phyloP scores from a whole-genome alignment of 2,888 invertebrate species.

The Conistra vaccinii region DNA sequence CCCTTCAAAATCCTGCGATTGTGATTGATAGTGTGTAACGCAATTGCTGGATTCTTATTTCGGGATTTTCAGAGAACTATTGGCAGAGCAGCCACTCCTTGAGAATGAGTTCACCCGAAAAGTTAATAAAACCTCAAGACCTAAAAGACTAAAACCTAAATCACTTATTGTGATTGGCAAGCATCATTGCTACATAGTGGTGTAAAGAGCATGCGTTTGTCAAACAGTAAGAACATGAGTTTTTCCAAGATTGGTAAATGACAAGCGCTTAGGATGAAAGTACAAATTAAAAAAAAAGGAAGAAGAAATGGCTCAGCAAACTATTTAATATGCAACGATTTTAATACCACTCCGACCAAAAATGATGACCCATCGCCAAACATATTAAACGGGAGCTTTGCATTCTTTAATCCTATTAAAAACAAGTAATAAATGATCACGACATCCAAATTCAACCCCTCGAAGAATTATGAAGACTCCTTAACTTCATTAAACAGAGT shows the following conservation, averaged over 20 bases:
- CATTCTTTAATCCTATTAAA: constrained; percentile 77
- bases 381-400: constrained; percentile 68
- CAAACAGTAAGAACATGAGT: background rate
- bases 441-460: constrained; percentile 74
- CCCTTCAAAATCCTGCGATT: no score
- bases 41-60: background rate
- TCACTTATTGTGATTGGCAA: background rate
- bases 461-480: constrained; percentile 80
- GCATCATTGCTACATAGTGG: background rate
- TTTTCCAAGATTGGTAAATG: background rate
- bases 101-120: no score
- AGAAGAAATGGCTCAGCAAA: no score
- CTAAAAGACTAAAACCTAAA: no score
- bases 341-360: constrained; percentile 9
- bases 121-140: no score
- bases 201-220: background rate
- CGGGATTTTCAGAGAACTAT: background rate
- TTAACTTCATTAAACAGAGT: constrained; percentile 83
- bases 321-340: constrained; percentile 34
- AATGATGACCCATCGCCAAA: constrained; percentile 61
- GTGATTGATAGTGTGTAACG: no score
- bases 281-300: no score
- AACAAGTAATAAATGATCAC: constrained; percentile 77
- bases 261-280: no score
- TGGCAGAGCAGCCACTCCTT: background rate